Conservation (phyloP, 2,888 invertebrate genomes). For the Sipha maydis region DNA sequence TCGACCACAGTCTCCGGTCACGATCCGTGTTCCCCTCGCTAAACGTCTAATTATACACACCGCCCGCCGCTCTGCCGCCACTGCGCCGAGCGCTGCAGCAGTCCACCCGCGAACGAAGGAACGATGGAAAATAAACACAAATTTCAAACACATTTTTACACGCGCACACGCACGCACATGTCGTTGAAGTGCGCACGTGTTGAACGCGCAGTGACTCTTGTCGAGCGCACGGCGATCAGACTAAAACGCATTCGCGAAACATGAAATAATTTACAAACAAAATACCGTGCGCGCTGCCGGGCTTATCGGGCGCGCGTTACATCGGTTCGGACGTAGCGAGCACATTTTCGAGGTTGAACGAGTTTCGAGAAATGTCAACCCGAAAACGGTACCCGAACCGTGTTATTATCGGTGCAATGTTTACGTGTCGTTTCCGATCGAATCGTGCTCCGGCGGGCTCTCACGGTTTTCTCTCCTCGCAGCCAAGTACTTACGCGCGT, state of each 20-base stretch:
- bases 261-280: too few species aligned
- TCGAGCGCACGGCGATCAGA: too few species aligned
- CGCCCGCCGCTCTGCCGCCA: not conserved
- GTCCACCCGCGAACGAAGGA: not conserved
- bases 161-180: not conserved
- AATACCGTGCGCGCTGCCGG: too few species aligned
- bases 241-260: too few species aligned
- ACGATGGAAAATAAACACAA: not conserved
- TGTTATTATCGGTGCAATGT: not conserved
- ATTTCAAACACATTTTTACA: not conserved
- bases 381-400: not conserved
- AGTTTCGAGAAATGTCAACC: conserved; percentile 26
- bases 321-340: not conserved
- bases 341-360: conserved; percentile 18
- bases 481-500: not conserved
- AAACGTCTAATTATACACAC: conserved; percentile 15
- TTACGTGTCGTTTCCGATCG: conserved; percentile 26
- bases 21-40: conserved; percentile 40
- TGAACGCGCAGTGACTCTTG: not conserved
- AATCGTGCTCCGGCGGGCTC: conserved; percentile 31
- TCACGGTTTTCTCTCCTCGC: conserved; percentile 23
- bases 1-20: conserved; percentile 58
- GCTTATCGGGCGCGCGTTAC: too few species aligned
- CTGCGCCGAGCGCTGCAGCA: not conserved
- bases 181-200: not conserved